Evolutionary conservation across 2,113 vertebrate species (phyloP), one percentile per base, ranked within the genome.

Genomic region (Acinonyx jubatus): DNA sequence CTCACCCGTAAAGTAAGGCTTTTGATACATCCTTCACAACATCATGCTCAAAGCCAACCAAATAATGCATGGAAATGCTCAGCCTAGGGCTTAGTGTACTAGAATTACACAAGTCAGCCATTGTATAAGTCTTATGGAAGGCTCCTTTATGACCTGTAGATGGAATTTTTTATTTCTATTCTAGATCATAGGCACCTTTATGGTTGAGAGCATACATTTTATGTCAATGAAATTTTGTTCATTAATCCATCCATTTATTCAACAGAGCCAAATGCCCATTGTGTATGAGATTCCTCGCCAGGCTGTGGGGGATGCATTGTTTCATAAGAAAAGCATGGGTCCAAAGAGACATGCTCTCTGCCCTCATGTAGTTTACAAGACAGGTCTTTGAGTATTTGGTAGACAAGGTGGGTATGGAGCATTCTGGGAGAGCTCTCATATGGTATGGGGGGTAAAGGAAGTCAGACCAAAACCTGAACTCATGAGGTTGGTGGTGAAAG

Each of bases 201-300:
- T 85, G 19, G 41, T 50, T 63, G 19, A 91, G 66, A 96, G 65
- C 41, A 85, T 96, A 31, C 13, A 85, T 89, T 83, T 96, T 96
- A 65, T 80, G 31, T 55, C 23, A 66, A 1, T 27, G 57, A 79
- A 84, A 80, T 74, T 81, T 94, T 84, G 63, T 74, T 91, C 79
- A 45, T n/a, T 3, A 91, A 15, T 61, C 50, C 33, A 90, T 19
- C 19, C 13, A 73, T 41, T 36, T 76, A 76, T 41, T 92, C n/a
- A 89, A 65, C 68, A 88, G 29, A 81, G 27, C 18, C 63, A 65
- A 95, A 38, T 87, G 11, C 21, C 41, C 50, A 8, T 63, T 84
- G 55, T 45, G 25, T 23, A 29, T 52, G n/a, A 38, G 25, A 69
- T 73, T 45, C 50, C 27, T 82, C n/a, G 8, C 61, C 81, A 48